These are phyloP conservation scores for Brachionus rubens DNA, from an alignment of 1,140 invertebrate genomes.

Conservation along the genomic window DNA sequence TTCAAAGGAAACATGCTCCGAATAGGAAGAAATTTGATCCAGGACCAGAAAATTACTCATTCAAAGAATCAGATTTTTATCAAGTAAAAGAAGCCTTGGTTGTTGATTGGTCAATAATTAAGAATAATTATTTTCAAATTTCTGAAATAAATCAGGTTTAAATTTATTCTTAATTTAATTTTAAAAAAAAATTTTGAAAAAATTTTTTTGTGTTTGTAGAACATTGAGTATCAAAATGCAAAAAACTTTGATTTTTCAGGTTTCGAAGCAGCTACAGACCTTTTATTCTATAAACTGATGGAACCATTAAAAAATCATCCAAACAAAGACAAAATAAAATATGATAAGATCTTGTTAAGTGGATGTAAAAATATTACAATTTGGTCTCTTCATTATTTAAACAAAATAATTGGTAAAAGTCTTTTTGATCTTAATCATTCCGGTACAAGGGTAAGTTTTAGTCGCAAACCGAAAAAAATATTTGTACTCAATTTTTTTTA, in stretches of 20 bases:
- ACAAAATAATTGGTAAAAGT: not conserved
- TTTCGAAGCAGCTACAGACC: slow-evolving; percentile 8
- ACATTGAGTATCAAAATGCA: not conserved
- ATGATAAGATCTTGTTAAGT: not conserved
- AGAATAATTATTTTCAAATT: too few relatives aligned
- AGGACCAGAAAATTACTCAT: too few relatives aligned
- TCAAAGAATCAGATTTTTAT: too few relatives aligned
- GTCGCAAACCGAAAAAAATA: too few relatives aligned
- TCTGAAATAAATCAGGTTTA: too few relatives aligned
- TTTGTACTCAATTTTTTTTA: not conserved
- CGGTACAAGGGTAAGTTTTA: not conserved
- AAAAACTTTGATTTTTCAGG: slow-evolving; percentile 39
- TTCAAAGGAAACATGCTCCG: too few relatives aligned
- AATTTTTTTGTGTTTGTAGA: too few relatives aligned
- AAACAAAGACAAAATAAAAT: not conserved
- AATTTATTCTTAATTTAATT: too few relatives aligned
- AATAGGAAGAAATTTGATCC: too few relatives aligned
- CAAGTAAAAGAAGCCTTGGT: too few relatives aligned
- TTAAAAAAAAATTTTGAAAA: too few relatives aligned
- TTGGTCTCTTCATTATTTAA: slow-evolving; percentile 17
- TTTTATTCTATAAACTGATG: not conserved
- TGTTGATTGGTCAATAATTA: too few relatives aligned
- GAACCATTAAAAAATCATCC: not conserved
- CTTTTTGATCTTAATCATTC: slow-evolving; percentile 5
- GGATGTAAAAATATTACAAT: slow-evolving; percentile 3